Conservation (phyloP, 2,113 vertebrate genomes). For the Psephotus haematonotus region DNA sequence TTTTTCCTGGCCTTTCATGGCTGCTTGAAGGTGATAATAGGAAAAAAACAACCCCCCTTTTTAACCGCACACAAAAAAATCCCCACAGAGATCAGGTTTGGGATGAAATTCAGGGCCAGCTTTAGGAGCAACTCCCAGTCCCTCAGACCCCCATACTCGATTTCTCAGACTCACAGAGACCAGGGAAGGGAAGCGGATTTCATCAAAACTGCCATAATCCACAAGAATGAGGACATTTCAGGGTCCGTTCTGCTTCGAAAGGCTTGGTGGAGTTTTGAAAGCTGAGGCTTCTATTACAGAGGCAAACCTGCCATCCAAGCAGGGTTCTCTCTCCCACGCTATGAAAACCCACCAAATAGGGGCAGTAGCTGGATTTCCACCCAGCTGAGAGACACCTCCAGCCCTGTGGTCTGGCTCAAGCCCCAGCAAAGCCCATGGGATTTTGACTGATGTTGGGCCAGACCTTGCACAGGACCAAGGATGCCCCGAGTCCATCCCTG, state of each 20-base stretch:
- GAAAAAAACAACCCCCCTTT: neutral
- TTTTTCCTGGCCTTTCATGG: neutral
- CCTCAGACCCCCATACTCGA: accelerated
- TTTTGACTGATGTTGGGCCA: accelerated
- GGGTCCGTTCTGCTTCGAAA: neutral
- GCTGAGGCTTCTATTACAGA: neutral
- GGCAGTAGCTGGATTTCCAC: neutral
- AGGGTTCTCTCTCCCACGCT: neutral
- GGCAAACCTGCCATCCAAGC: neutral
- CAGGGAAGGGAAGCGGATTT: neutral
- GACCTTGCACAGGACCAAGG: neutral
- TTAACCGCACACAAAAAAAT: neutral
- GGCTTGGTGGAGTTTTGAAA: neutral
- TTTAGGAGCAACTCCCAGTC: neutral
- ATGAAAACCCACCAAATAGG: neutral
- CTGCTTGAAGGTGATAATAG: neutral
- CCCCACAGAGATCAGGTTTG: neutral
- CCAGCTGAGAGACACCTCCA: neutral
- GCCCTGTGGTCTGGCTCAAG: neutral
- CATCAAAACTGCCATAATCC: neutral
- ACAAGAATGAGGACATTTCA: neutral
- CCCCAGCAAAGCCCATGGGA: neutral
- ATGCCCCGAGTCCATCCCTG: accelerated
- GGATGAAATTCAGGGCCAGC: neutral
- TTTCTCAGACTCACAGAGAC: neutral